Conservation (phyloP, 64 coral and sea anemone genomes). For the Cladopsammia gracilis region DNA sequence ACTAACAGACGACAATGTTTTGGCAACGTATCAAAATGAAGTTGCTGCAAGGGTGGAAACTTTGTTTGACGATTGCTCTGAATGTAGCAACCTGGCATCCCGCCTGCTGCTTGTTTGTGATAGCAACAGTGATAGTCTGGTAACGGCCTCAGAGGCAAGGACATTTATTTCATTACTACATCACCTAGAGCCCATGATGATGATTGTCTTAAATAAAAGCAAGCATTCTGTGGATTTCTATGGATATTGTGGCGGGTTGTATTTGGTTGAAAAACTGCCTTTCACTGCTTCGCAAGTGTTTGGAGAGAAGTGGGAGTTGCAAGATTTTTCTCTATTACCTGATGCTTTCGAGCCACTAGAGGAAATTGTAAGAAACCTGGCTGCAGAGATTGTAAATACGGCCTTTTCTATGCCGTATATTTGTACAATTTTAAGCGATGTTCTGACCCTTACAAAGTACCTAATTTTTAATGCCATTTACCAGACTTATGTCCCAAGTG, state of each 20-base stretch:
- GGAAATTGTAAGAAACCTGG: constrained; percentile 17
- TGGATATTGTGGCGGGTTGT: constrained; percentile 87
- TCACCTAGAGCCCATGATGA: constrained; percentile 66
- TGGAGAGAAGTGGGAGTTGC: constrained; percentile 30
- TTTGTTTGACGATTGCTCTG: constrained; percentile 73
- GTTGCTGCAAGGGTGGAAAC: constrained; percentile 43
- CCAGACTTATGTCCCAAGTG: constrained; percentile 56
- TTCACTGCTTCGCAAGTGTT: constrained; percentile 60
- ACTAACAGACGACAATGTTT: not conserved
- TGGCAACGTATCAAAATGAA: not conserved
- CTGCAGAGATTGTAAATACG: not conserved
- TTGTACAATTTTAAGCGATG: not conserved
- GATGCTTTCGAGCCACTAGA: constrained; percentile 72
- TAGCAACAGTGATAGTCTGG: constrained; percentile 54
- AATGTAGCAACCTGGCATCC: constrained; percentile 38
- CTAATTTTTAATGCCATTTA: constrained; percentile 57
- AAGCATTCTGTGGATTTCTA: constrained; percentile 75
- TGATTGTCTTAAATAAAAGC: constrained; percentile 74
- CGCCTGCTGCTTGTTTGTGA: constrained; percentile 52
- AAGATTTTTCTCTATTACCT: constrained; percentile 71
- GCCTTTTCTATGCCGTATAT: not conserved
- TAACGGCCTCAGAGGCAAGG: constrained; percentile 42
- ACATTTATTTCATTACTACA: constrained; percentile 66
- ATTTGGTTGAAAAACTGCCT: constrained; percentile 78
- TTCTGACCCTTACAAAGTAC: constrained; percentile 34